Evolutionary conservation across 2,113 vertebrate species (phyloP).

Genomic region (Solenodon paradoxus): DNA sequence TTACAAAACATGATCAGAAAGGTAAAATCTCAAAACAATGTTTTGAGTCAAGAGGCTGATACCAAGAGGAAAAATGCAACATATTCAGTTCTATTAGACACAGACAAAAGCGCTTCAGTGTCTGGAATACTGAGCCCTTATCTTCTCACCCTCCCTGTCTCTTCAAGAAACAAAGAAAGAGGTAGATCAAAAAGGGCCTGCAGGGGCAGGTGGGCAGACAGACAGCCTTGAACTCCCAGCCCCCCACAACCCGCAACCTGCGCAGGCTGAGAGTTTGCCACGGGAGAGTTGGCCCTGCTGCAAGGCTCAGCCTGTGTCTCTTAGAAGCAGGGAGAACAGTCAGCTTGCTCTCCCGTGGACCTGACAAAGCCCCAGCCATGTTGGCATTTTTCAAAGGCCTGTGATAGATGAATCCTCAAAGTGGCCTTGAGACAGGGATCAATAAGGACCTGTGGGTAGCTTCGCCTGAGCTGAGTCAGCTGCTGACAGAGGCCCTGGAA

Average conservation of each 20-base stretch:
- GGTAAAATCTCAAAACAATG: not conserved
- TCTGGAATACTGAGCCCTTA: conserved; percentile 28
- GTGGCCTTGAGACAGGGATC: not conserved
- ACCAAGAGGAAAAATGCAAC: not conserved
- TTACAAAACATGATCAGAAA: conserved; percentile 27
- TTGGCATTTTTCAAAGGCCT: not conserved
- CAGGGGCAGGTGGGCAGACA: not conserved
- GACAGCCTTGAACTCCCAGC: not conserved
- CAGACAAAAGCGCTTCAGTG: conserved; percentile 48
- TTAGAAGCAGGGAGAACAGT: not conserved
- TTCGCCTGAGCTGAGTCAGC: not conserved
- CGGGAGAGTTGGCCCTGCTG: not conserved
- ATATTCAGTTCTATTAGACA: conserved; percentile 46
- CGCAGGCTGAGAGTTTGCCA: not conserved
- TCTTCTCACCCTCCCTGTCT: not conserved
- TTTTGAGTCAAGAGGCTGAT: not conserved
- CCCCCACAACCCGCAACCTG: not conserved
- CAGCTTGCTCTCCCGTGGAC: not conserved
- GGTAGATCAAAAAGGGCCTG: not conserved
- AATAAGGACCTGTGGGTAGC: not conserved
- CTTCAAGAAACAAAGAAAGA: conserved; percentile 57
- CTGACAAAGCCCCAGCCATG: not conserved
- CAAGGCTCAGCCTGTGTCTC: not conserved
- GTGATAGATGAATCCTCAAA: not conserved
- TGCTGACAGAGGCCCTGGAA: not conserved